Conservation (phyloP, 2,888 invertebrate species). For the Arrhopalites spinosus region DNA sequence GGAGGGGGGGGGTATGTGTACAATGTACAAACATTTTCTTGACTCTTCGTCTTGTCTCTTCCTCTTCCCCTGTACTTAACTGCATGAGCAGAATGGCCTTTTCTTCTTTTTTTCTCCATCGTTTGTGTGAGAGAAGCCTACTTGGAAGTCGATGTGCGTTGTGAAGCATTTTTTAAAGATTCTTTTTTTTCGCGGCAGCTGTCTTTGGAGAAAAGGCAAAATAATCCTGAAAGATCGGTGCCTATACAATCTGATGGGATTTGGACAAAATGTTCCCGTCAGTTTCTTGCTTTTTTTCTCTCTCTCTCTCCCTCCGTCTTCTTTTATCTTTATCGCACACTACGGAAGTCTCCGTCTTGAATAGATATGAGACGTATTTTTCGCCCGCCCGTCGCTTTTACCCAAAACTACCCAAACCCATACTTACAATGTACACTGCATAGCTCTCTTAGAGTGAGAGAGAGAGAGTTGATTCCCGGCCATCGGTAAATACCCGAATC, state of each 20-base stretch:
- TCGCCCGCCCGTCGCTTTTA: slow-evolving; percentile 10
- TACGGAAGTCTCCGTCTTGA: slow-evolving; percentile 42
- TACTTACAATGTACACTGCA: slow-evolving; percentile 15
- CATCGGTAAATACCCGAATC: slow-evolving; percentile 11
- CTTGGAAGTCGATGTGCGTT: slow-evolving; percentile 46
- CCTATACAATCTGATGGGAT: slow-evolving; percentile 49
- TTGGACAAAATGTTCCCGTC: slow-evolving; percentile 41
- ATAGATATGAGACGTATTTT: slow-evolving; percentile 44
- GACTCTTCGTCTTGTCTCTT: neutral
- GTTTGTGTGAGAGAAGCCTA: slow-evolving; percentile 18
- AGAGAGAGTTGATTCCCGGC: neutral
- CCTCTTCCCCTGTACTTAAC: neutral
- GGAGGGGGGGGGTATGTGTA: too few species aligned
- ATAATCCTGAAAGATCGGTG: slow-evolving; percentile 39
- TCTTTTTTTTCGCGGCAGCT: slow-evolving; percentile 42
- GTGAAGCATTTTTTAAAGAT: slow-evolving; percentile 38
- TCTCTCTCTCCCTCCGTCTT: slow-evolving; percentile 19
- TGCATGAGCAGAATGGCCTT: slow-evolving; percentile 8
- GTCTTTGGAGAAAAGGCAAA: slow-evolving; percentile 40
- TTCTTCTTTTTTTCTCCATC: neutral
- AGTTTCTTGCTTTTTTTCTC: slow-evolving; percentile 27
- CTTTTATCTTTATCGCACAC: slow-evolving; percentile 42
- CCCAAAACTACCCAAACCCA: neutral
- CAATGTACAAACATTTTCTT: neutral
- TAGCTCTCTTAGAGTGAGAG: neutral